Base-by-base conservation (phyloP, 2,888 invertebrate genomes). In the Idaea straminata region DNA sequence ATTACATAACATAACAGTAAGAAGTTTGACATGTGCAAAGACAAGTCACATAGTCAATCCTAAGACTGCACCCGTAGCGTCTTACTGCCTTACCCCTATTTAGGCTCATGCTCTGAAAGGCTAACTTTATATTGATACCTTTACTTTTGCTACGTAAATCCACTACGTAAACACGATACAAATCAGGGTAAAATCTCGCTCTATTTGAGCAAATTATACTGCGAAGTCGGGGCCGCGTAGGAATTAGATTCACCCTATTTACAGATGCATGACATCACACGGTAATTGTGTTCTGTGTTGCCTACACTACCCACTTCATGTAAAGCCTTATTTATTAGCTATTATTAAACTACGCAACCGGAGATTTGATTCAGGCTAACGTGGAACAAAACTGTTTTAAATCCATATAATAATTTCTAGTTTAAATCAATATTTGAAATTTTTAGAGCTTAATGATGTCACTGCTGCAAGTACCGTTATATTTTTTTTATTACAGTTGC, bases 241-340 rank as follows among this genome's bases (percentile, higher is more conserved):
- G 66, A 64, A 64, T 61, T 63, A 63, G 62, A 62, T 47, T 38
- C 47, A 47, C 35, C 62, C 66, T 64, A 57, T 57, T 69, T 66
- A 66, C 35, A 61, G 64, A 66, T 66, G 66, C 66, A 66, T 66
- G 66, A 66, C 62, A 62, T 62, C 66, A 47, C 61, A 61, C 61
- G 61, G 57, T 61, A 66, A 66, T 66, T 66, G 62, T 47, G 61
- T 64, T 64, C 57, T 63, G 62, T 66, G 67, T 64, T 66, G 60
- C 47, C 10, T 47, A 47, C 47, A 47, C 47, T 47, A 47, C 47
- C 47, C 47, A 47, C 10, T 47, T 47, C 47, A 47, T 47, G 47
- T 47, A 2, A 7, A 47, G 13, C 47, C 47, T 47, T 47, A 47
- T 47, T 47, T 47, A 47, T 47, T 47, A 47, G 47, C 47, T 47